Base-by-base conservation (phyloP, 2,113 vertebrate species). In the Ariopsis seemanni region DNA sequence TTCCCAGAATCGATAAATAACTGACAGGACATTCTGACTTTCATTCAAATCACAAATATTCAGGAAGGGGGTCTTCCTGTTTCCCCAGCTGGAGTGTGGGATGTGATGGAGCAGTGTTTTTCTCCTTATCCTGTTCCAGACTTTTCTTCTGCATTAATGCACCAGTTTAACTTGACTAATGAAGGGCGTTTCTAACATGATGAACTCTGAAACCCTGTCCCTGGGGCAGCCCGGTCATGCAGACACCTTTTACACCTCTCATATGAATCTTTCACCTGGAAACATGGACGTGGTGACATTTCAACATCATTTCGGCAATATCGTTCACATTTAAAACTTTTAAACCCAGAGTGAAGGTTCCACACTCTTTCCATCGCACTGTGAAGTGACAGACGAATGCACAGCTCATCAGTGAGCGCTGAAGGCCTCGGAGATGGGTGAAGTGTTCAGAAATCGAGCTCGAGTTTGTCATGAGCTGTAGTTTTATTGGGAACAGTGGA, bases 401-500 rank as follows among this genome's bases (percentile, higher is more conserved):
- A 11, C 18, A 50, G 50, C 22, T n/a, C 1, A 27, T 8, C 3
- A 17, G 12, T 7, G 30, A 50, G 72, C 25, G 42, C 7, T 8
- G 74, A 78, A 27, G 22, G 18, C 10, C 34, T 72, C 48, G 17
- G 25, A 11, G 12, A 50, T 5, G 17, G 48, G 20, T 17, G 12
- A 17, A 57, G 14, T 0, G 1, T 17, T 7, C 18, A 53, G 18
- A 69, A 83, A 67, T 10, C 12, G 2, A n/a, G 30, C 14, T 1
- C 4, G 11, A 86, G 11, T 58, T 34, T 72, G 63, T 62, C 15
- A 69, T 42, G 53, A 86, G 48, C 27, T 87, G 67, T 65, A 62
- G 72, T 92, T 96, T 95, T 95, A 95, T 95, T 95, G 91, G 89
- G 91, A 93, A 92, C 91, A 69, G 78, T 81, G 89, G 85, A 88